Percentiles rank a stretch among this genome's conserved stretches.
These are phyloP conservation scores for Drosophila murphyi DNA, from an alignment of 1,140 invertebrate species.

Conservation along the genomic window DNA sequence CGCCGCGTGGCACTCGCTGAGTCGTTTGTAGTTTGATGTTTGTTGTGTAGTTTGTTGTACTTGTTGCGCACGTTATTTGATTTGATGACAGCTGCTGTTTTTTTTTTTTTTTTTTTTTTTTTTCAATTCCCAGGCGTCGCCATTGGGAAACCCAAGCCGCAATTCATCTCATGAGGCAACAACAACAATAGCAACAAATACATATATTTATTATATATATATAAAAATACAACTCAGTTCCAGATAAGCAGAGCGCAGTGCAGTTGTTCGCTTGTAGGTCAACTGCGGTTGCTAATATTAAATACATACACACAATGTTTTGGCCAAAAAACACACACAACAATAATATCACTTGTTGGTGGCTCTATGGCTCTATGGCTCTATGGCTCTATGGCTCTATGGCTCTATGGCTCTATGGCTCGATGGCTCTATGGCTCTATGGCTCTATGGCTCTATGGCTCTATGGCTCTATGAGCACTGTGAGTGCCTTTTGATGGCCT, in stretches of 20 bases:
- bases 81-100: constrained; percentile 36
- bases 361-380: too few relatives aligned
- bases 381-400: too few relatives aligned
- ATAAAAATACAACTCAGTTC: constrained; percentile 31
- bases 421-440: too few relatives aligned
- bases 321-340: background rate
- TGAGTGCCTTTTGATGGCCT: too few relatives aligned
- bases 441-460: too few relatives aligned
- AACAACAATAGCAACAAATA: background rate
- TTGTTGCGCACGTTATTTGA: constrained; percentile 42
- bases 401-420: too few relatives aligned
- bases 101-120: background rate
- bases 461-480: too few relatives aligned
- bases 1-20: constrained; percentile 53
- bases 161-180: constrained; percentile 18
- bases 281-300: constrained; percentile 22
- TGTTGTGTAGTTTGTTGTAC: constrained; percentile 22
- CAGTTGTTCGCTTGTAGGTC: constrained; percentile 31
- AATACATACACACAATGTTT: too few relatives aligned
- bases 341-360: constrained; percentile 3
- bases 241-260: constrained; percentile 11
- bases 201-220: too few relatives aligned
- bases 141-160: constrained; percentile 25
- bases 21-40: constrained; percentile 31
- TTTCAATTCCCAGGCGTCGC: constrained; percentile 30